Evolutionary conservation across 2,797 vertebrate genomes (phyloP).

Genomic region (Miichthys miiuy): DNA sequence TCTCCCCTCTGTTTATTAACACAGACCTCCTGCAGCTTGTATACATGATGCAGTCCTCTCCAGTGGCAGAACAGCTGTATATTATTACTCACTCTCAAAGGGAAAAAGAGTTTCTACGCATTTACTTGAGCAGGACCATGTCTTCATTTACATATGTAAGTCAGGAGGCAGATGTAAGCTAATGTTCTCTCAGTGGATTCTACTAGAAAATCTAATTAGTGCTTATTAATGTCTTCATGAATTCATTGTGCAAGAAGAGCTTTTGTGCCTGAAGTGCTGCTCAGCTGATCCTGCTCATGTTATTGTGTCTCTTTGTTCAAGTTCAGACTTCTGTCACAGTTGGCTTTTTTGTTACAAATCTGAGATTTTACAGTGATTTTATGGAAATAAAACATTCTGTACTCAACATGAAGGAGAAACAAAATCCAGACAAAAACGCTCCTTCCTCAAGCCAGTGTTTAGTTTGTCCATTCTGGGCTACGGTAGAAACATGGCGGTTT

Average conservation of each 20-base stretch:
- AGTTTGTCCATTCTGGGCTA: no score
- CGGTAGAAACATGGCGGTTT: no score
- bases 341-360: no score
- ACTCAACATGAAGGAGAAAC: no score
- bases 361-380: no score
- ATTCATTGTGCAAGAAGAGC: slow-evolving; percentile 38
- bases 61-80: slow-evolving; percentile 18
- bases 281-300: slow-evolving; percentile 3
- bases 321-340: neutral
- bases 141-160: slow-evolving; percentile 37
- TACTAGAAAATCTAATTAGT: slow-evolving; percentile 42
- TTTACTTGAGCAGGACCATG: slow-evolving; percentile 20
- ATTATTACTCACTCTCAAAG: slow-evolving; percentile 15
- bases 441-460: no score
- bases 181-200: slow-evolving; percentile 26
- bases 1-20: slow-evolving; percentile 3
- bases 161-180: slow-evolving; percentile 31
- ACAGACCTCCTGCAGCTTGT: slow-evolving; percentile 6
- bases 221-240: slow-evolving; percentile 42
- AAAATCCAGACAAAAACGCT: no score
- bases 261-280: slow-evolving; percentile 41
- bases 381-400: no score
- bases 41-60: slow-evolving; percentile 16
- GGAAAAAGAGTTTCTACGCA: slow-evolving; percentile 5
- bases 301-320: slow-evolving; percentile 9